Evolutionary conservation across 53 echinoderm and acorn worm genomes (phyloP).

Genomic region (Crossaster papposus): DNA sequence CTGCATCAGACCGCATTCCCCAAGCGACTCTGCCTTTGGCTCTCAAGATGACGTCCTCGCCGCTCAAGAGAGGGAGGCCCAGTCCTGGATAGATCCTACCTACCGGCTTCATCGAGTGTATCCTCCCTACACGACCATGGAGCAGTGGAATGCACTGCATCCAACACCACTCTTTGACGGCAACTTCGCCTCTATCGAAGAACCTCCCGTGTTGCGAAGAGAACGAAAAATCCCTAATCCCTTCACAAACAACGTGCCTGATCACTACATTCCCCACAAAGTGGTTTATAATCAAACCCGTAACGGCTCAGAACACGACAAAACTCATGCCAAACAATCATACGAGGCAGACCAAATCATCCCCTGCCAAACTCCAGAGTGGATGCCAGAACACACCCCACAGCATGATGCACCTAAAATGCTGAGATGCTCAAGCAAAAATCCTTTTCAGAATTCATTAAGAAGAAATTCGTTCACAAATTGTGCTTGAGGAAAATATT

Average conservation of each 20-base stretch:
- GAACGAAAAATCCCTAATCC: no score
- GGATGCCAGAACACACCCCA: neutral
- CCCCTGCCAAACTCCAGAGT: neutral
- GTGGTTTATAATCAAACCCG: no score
- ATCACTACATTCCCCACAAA: no score
- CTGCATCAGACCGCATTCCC: neutral
- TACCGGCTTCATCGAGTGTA: neutral
- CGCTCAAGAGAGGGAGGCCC: neutral
- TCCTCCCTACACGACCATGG: neutral
- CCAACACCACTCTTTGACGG: no score
- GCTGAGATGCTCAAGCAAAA: neutral
- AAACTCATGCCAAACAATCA: no score
- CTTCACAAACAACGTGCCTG: no score
- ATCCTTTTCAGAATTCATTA: neutral
- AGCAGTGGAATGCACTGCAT: neutral
- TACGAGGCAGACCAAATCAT: neutral
- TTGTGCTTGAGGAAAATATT: neutral
- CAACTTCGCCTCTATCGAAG: no score
- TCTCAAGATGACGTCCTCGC: neutral
- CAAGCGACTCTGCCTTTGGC: slow-evolving; percentile 3
- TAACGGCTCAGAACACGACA: no score
- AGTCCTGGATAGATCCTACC: neutral
- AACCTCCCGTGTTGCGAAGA: no score
- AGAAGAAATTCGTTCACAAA: neutral
- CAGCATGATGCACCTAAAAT: neutral